Evolutionary conservation across 2,797 vertebrate genomes (phyloP), one percentile per base, ranked within the genome.

Genomic region (Spondyliosoma cantharus): DNA sequence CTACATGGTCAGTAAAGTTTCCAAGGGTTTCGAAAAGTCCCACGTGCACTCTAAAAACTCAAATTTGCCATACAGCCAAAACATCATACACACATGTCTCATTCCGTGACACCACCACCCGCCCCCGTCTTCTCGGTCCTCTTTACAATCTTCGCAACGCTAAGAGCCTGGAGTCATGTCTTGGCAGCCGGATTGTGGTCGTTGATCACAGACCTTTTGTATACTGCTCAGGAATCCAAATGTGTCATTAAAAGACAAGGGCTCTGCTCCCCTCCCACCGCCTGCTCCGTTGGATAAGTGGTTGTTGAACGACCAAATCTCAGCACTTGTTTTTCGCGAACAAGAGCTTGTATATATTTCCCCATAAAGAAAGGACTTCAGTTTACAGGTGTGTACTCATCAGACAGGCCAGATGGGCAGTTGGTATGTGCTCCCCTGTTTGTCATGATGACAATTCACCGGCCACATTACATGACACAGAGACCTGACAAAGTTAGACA

Each of bases 81-180:
- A 67, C 63, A 24, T 9, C 83, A 76, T 65, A 81, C 89, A 89
- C 86, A 83, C 83, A 88, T 63, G 83, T 65, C 76, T 89, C 81
- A 79, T 77, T 80, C 79, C 81, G 56, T 82, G 76, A 89, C 87
- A 74, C 60, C 71, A 45, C 53, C 22, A 16, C 65, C 82, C 81
- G 12, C 49, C 76, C 81, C 29, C 57, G 45, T 72, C 61, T 32
- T 9, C 75, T 59, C 25, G 1, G 29, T 77, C 83, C 64, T 63
- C 71, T 69, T 86, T 68, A 62, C 69, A 68, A 76, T 84, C 82
- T 32, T 32, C 5, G 42, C 53, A 46, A 84, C 83, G 83, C 86
- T 59, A 84, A 80, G 76, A 75, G 49, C 15, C 27, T 60, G 64
- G 74, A 83, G 68, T 60, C 71, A 13, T 78, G 86, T 83, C 60